Evolutionary conservation across 2,113 vertebrate genomes (phyloP), one percentile per base, ranked within the genome.

Genomic region (Barnardius zonarius): DNA sequence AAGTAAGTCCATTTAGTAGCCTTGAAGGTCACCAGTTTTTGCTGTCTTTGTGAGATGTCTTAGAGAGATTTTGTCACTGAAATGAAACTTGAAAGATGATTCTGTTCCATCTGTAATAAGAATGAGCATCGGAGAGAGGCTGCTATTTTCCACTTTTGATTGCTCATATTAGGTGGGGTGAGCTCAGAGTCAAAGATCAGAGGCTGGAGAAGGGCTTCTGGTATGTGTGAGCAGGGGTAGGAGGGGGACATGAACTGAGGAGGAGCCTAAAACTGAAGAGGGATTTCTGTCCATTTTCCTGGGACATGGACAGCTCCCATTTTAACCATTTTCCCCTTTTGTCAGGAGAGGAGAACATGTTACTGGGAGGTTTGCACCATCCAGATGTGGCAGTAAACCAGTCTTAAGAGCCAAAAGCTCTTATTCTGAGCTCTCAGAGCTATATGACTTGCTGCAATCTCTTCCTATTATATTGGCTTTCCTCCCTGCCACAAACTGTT

Each of bases 11-110:
- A 5, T 57, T 84, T 64, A 74, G 59, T 75, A 78, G 85, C 88
- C 91, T 61, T 69, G 81, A 92, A 90, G 83, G 70, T 79, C 81
- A 68, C 30, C 28, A n/a, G 66, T 62, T 79, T 80, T 35, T 66
- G 78, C 77, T 88, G 77, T 28, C 13, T 12, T 62, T 6, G 7
- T 59, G 90, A 13, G 39, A 52, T 55, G 27, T 48, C 86, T 43
- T 19, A 54, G 68, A 75, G 74, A 85, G 92, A 39, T 41, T 80
- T 43, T 84, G 25, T 57, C 55, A 44, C 59, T 12, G 25, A 77
- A 49, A 72, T 12, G 51, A 74, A 67, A 64, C 5, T 28, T 63
- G 14, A 14, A 35, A 7, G 2, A 0, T 13, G 14, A 16, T 10
- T 46, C 46, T 69, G 49, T 33, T 52, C 57, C 1, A 3, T 12